A percentile compares a stretch with the other conserved stretches of the same genome.
Conservation (phyloP, 2,888 invertebrate genomes). For the Lochmaea capreae region DNA sequence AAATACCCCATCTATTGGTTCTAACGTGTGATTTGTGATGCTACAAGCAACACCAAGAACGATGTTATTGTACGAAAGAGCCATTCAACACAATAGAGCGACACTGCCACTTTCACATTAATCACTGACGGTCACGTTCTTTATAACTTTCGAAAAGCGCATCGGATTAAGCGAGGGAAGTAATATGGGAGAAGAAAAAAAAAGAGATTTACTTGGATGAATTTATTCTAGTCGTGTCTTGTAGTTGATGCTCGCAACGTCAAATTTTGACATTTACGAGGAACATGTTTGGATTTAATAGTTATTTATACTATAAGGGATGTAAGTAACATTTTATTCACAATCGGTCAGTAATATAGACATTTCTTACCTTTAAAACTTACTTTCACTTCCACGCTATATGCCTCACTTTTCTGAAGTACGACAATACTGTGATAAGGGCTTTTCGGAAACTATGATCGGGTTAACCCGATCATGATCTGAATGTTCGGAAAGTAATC, state of each 20-base stretch:
- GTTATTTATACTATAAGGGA: too few species aligned
- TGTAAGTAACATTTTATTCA: too few species aligned
- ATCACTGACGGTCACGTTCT: slow-evolving; percentile 40
- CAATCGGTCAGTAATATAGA: too few species aligned
- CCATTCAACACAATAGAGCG: slow-evolving; percentile 46
- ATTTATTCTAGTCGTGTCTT: slow-evolving; percentile 10
- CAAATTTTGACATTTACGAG: background rate
- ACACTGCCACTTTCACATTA: slow-evolving; percentile 40
- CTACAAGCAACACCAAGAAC: slow-evolving; percentile 31
- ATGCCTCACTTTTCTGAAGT: too few species aligned
- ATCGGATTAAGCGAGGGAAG: slow-evolving; percentile 23
- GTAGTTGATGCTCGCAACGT: background rate
- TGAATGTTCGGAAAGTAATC: too few species aligned
- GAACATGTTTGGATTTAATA: background rate
- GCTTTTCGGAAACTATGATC: too few species aligned
- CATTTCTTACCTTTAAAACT: too few species aligned
- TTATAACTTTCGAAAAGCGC: slow-evolving; percentile 31
- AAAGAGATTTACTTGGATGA: slow-evolving; percentile 1
- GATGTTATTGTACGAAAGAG: slow-evolving; percentile 42
- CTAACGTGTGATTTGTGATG: slow-evolving; percentile 49
- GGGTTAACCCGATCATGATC: too few species aligned
- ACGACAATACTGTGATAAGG: too few species aligned
- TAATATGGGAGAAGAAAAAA: slow-evolving; percentile 7
- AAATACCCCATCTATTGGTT: background rate
- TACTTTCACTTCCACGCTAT: too few species aligned